A percentile compares a stretch with the other conserved stretches of the same genome.
These are phyloP conservation scores for Deroplatys truncata DNA, from an alignment of 2,888 invertebrate species.

Conservation along the genomic window DNA sequence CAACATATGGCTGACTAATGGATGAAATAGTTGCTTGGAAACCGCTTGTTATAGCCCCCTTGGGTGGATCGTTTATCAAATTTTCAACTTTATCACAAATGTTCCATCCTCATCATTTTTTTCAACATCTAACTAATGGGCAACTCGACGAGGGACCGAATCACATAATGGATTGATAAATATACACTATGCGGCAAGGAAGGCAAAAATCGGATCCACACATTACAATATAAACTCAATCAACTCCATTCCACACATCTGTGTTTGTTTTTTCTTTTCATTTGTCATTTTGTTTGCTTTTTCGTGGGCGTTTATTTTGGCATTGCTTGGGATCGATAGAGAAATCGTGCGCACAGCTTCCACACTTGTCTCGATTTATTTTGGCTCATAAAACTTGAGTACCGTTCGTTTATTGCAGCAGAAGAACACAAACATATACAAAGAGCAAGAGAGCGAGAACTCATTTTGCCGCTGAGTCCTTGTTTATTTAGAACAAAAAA, in stretches of 20 bases:
- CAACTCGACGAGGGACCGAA: neutral
- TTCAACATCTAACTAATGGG: neutral
- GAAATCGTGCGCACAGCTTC: too few relatives aligned
- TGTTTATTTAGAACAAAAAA: too few relatives aligned
- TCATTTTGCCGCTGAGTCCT: too few relatives aligned
- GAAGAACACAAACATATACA: too few relatives aligned
- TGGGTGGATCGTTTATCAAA: neutral
- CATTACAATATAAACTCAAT: neutral
- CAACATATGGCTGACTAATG: neutral
- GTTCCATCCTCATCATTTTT: neutral
- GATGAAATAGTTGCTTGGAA: neutral
- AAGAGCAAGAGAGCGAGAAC: too few relatives aligned
- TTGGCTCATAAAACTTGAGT: too few relatives aligned
- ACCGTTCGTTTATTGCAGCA: too few relatives aligned
- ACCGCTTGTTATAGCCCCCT: neutral
- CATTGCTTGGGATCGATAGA: too few relatives aligned
- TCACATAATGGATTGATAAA: neutral
- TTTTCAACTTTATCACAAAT: neutral
- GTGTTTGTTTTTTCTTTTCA: neutral
- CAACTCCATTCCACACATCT: neutral
- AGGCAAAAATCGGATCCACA: neutral
- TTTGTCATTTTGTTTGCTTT: too few relatives aligned
- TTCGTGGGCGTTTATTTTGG: too few relatives aligned
- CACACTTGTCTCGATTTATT: too few relatives aligned
- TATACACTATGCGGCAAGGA: neutral